phyloP scores from a whole-genome alignment of 2,888 invertebrate species.

The Drosophila pullipes region DNA sequence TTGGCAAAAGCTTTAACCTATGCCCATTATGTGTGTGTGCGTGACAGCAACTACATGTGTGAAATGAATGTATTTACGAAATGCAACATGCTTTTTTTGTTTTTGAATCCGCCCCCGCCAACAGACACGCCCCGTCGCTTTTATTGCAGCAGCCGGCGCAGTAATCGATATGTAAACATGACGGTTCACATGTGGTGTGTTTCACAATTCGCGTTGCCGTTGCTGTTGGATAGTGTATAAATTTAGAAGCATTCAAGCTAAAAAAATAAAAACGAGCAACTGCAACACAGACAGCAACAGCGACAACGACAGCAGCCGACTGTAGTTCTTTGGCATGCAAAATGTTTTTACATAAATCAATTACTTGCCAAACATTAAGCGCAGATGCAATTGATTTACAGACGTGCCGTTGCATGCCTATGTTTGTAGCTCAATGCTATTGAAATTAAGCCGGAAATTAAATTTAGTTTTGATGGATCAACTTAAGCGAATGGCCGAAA shows the following conservation, averaged over 20 bases:
- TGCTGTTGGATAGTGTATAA: slow-evolving; percentile 61
- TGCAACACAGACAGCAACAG: slow-evolving; percentile 24
- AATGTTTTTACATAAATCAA: slow-evolving; percentile 81
- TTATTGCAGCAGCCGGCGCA: slow-evolving; percentile 58
- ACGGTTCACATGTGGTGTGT: slow-evolving; percentile 41
- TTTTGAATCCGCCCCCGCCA: slow-evolving; percentile 18
- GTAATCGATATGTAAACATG: slow-evolving; percentile 80
- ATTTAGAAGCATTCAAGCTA: slow-evolving; percentile 66
- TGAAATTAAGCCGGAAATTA: slow-evolving; percentile 43
- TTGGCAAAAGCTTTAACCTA: slow-evolving; percentile 33
- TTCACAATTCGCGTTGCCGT: slow-evolving; percentile 4
- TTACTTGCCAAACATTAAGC: slow-evolving; percentile 75
- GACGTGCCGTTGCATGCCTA: slow-evolving; percentile 14
- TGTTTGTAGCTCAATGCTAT: slow-evolving; percentile 5
- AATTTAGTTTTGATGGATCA: slow-evolving; percentile 33
- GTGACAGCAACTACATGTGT: slow-evolving; percentile 12
- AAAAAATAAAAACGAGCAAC: slow-evolving; percentile 18
- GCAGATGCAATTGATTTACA: slow-evolving; percentile 53
- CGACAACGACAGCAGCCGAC: slow-evolving; percentile 60
- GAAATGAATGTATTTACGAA: slow-evolving; percentile 31
- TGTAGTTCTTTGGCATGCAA: slow-evolving; percentile 71
- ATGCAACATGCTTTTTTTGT: slow-evolving; percentile 70
- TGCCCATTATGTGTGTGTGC: neutral
- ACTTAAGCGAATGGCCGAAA: neutral
- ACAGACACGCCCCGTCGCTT: slow-evolving; percentile 46